Evolutionary conservation across 2,888 invertebrate species (phyloP).

Genomic region (Bhutanitis thaidina): DNA sequence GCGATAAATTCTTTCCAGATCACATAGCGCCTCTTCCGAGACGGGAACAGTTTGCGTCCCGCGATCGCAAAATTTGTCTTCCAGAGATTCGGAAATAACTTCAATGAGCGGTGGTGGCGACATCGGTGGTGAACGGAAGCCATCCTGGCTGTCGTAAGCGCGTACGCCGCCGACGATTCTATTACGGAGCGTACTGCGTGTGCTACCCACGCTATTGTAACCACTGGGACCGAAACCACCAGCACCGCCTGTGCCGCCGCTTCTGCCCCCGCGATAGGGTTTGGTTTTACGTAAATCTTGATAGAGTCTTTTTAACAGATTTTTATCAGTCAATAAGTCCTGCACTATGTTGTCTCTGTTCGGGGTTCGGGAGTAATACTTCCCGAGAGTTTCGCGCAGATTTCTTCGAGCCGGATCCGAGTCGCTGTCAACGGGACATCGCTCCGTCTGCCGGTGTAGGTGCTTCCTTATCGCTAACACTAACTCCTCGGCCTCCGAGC

Average conservation of each 20-base stretch:
- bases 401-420: conserved; percentile 70
- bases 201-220: conserved; percentile 61
- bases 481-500: conserved; percentile 81
- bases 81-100: conserved; percentile 80
- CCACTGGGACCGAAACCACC: conserved; percentile 38
- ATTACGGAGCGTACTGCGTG: conserved; percentile 46
- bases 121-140: conserved; percentile 58
- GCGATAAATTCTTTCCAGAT: conserved; percentile 67
- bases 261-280: conserved; percentile 64
- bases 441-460: conserved; percentile 60
- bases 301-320: conserved; percentile 85
- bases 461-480: conserved; percentile 82
- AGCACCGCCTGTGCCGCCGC: conserved; percentile 71
- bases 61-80: conserved; percentile 72
- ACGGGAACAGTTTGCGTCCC: conserved; percentile 83
- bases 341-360: conserved; percentile 85
- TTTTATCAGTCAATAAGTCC: conserved; percentile 86
- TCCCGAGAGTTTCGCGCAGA: conserved; percentile 82
- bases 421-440: conserved; percentile 47
- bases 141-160: conserved; percentile 47
- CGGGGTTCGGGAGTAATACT: conserved; percentile 83
- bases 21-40: conserved; percentile 74
- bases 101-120: conserved; percentile 85
- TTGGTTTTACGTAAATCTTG: conserved; percentile 86
- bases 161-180: conserved; percentile 41